phyloP scores from a whole-genome alignment of 1,140 invertebrate species.

The Diachasma alloeum region DNA sequence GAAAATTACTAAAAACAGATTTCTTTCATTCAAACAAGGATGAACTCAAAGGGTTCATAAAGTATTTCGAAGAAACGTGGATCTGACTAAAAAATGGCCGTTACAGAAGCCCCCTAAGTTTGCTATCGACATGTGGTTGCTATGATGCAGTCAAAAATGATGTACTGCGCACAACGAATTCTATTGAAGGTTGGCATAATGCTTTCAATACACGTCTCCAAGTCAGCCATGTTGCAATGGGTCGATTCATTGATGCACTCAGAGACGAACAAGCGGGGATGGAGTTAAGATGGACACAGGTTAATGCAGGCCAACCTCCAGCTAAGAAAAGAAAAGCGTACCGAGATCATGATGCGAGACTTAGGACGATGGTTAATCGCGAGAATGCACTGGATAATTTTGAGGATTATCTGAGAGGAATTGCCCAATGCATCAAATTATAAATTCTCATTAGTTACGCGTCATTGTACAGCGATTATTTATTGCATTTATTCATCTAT shows the following conservation, averaged over 20 bases:
- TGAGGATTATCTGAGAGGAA: too few species aligned
- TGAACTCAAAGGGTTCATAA: neutral
- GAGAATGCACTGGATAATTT: too few species aligned
- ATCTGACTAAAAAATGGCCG: constrained; percentile 6
- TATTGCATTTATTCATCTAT: too few species aligned
- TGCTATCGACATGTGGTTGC: neutral
- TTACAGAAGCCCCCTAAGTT: neutral
- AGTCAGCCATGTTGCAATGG: neutral
- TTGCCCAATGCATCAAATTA: too few species aligned
- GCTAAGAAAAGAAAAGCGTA: too few species aligned
- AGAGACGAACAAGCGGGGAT: constrained; percentile 6
- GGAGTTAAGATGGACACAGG: too few species aligned
- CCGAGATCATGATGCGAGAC: too few species aligned
- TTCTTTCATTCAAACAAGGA: neutral
- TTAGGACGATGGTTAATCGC: too few species aligned
- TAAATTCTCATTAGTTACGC: too few species aligned
- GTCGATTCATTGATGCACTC: neutral
- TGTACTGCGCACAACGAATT: constrained; percentile 6
- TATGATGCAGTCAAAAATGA: constrained; percentile 7
- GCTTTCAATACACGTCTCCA: neutral
- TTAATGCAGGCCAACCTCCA: too few species aligned
- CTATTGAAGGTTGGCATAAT: constrained; percentile 11
- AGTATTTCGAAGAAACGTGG: constrained; percentile 21
- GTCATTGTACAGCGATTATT: too few species aligned
- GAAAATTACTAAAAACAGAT: neutral